These are phyloP conservation scores for Aurelia aurita DNA, from an alignment of 30 jellyfish, hydroid and myxozoan species.

Conservation along the genomic window DNA sequence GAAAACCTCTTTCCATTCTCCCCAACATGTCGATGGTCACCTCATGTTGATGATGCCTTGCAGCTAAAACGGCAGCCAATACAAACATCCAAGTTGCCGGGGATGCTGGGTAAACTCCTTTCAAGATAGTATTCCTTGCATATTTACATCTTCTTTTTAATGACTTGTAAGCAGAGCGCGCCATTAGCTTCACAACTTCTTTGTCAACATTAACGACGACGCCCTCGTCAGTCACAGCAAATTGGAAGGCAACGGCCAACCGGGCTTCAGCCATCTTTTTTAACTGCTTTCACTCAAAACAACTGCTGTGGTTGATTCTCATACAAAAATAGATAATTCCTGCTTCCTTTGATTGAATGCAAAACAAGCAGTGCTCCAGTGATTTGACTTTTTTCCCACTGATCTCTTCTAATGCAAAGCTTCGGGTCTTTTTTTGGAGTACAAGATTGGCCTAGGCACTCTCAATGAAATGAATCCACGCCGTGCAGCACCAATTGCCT, in stretches of 20 bases:
- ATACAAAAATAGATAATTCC: too few relatives aligned
- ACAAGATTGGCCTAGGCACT: too few relatives aligned
- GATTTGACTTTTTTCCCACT: too few relatives aligned
- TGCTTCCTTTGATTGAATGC: too few relatives aligned
- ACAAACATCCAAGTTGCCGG: constrained; percentile 99
- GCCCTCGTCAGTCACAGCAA: constrained; percentile 98
- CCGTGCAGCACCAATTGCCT: too few relatives aligned
- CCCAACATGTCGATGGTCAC: constrained; percentile 86
- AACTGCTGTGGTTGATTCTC: too few relatives aligned
- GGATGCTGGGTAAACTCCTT: constrained; percentile 98
- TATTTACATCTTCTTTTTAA: constrained; percentile 90
- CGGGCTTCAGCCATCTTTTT: constrained; percentile 98
- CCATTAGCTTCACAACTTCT: constrained; percentile 92
- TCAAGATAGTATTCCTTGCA: constrained; percentile 88
- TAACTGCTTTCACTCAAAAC: too few relatives aligned
- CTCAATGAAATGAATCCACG: too few relatives aligned
- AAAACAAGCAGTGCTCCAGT: too few relatives aligned
- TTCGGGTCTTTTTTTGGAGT: too few relatives aligned
- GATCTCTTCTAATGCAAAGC: too few relatives aligned
- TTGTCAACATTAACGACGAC: constrained; percentile 95
- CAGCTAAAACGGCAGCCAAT: constrained; percentile 95
- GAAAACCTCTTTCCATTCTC: constrained; percentile 96
- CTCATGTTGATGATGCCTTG: constrained; percentile 93
- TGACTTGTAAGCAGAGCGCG: constrained; percentile 93
- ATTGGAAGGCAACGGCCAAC: constrained; percentile 96